phyloP scores from a whole-genome alignment of 2,113 vertebrate genomes.

The Equus quagga region DNA sequence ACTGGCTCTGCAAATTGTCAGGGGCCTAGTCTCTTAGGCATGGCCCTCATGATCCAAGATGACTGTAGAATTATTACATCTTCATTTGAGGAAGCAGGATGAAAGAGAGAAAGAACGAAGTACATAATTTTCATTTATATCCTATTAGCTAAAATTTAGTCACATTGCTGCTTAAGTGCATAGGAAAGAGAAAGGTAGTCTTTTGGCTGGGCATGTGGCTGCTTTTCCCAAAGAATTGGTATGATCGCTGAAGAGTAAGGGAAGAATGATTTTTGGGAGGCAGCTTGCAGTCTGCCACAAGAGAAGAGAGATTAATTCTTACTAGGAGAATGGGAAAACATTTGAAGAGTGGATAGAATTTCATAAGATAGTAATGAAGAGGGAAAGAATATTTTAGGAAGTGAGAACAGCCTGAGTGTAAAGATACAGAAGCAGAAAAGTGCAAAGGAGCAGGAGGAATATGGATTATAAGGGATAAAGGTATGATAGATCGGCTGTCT shows the following conservation, averaged over 20 bases:
- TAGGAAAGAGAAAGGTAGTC: background rate
- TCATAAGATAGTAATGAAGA: conserved; percentile 18
- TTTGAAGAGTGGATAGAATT: conserved; percentile 11
- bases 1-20: background rate
- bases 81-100: background rate
- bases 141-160: conserved; percentile 21
- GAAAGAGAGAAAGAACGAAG: background rate
- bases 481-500: background rate
- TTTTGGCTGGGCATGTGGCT: background rate
- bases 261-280: background rate
- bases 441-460: background rate
- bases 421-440: conserved; percentile 26
- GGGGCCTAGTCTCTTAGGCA: background rate
- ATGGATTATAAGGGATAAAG: background rate
- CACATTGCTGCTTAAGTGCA: background rate
- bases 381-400: background rate
- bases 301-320: background rate
- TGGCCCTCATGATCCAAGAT: background rate
- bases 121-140: background rate
- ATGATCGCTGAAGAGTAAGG: background rate
- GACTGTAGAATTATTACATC: background rate
- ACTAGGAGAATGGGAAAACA: background rate
- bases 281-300: background rate
- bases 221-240: background rate
- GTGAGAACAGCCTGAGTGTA: background rate